These are phyloP conservation scores for Zaprionus obscuricornis DNA, from an alignment of 2,888 invertebrate genomes.

Conservation along the genomic window DNA sequence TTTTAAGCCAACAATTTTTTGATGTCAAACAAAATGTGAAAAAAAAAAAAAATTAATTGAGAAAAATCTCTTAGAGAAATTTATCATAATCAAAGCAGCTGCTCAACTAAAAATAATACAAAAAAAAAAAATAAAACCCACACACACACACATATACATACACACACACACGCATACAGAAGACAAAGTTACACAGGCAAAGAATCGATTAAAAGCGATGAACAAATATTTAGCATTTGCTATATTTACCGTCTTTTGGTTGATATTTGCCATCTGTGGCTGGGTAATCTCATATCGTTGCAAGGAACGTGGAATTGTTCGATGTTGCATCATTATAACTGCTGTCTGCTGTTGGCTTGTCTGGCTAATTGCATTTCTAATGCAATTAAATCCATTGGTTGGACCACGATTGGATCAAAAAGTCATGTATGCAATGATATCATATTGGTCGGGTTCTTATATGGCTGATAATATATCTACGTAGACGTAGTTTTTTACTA, in stretches of 20 bases:
- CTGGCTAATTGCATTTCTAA: slow-evolving; percentile 59
- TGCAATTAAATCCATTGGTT: slow-evolving; percentile 62
- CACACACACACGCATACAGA: slow-evolving; percentile 11
- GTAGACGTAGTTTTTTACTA: background rate
- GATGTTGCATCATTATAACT: slow-evolving; percentile 50
- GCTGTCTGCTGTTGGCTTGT: slow-evolving; percentile 65
- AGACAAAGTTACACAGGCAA: slow-evolving; percentile 2
- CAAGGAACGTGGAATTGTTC: slow-evolving; percentile 38
- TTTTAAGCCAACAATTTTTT: too few species aligned
- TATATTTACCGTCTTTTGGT: slow-evolving; percentile 43
- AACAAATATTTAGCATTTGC: slow-evolving; percentile 16
- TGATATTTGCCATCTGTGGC: slow-evolving; percentile 27
- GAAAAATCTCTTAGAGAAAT: too few species aligned
- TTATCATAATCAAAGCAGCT: too few species aligned
- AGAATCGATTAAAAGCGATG: slow-evolving; percentile 23
- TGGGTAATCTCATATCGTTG: slow-evolving; percentile 26
- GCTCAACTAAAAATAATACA: too few species aligned
- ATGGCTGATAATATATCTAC: slow-evolving; percentile 18
- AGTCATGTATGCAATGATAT: slow-evolving; percentile 42
- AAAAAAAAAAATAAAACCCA: too few species aligned
- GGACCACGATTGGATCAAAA: slow-evolving; percentile 44
- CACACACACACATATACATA: too few species aligned
- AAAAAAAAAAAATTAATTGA: too few species aligned
- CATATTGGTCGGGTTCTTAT: slow-evolving; percentile 54
- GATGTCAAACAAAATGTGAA: too few species aligned